Base-by-base conservation (phyloP, 2,113 vertebrate genomes). In the Lophius piscatorius region DNA sequence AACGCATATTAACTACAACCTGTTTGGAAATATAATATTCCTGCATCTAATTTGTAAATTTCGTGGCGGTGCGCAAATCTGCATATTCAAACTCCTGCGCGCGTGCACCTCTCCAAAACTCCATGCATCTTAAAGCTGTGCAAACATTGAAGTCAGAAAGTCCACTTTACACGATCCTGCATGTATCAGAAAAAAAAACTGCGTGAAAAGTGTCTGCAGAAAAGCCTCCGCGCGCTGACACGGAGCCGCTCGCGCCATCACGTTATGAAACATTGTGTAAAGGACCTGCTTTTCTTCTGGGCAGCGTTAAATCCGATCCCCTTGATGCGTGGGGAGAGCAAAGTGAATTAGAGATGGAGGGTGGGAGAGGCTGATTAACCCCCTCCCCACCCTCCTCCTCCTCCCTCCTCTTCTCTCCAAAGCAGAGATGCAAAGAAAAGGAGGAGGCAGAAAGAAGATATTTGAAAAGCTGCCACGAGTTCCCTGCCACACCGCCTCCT, bases 401-500 rank as follows among this genome's bases (percentile, higher is more conserved):
- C 50, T 20, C 14, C 23, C 21, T 12, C 36, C 42, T n/a, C 26
- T 2, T 1, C 70, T 73, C 82, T 59, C 70, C 72, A 74, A 75
- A 70, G 82, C 65, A 48, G 55, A 40, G 77, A 83, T 69, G 75
- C 59, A 75, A 70, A 79, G 55, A 76, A 76, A 85, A 64, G 69
- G 68, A 70, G 74, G 74, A 80, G 78, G 78, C 73, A 70, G 77
- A 83, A 85, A 89, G 79, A 81, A 84, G 81, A 89, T 82, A 73
- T 86, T 78, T 90, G 85, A 88, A 89, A 90, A 65, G 90, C 87
- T 85, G 91, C 92, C 93, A 94, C 93, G 92, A 94, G 93, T 81
- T 92, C 90, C 81, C 92, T 92, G 93, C 93, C 93, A 94, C 51
- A 87, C 91, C 91, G 88, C 87, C 90, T 93, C 92, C 92, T 92